Evolutionary conservation across 2,888 invertebrate genomes (phyloP), one percentile per base, ranked within the genome.

Genomic region (Spodoptera littoralis): DNA sequence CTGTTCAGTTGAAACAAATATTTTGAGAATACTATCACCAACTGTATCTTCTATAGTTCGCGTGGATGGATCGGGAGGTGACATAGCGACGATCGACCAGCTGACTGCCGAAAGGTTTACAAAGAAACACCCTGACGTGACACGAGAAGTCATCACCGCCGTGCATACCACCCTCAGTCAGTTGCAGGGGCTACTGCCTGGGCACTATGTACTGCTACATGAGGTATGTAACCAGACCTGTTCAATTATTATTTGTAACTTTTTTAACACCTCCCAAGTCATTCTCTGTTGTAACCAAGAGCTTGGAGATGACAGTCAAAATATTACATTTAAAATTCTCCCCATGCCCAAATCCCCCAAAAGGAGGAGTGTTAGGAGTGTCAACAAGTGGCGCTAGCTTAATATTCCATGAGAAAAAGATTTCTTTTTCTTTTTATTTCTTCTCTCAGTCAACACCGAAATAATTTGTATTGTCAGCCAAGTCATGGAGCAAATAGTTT

Each of bases 401-500:
- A 18, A 18, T 18, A 18, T 18, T 18, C 1, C 1, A 18, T 18
- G 18, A 18, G 18, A 18, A 18, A 18, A 18, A 18, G 18, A 18
- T 18, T 18, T n/a, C n/a, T n/a, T n/a, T n/a, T 18, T 18, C 18
- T 18, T 18, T 18, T 2, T 18, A 18, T 2, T 0, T 2, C 18
- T 18, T 2, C 1, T 2, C 18, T 18, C 18, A 18, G 18, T 18
- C 18, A 18, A 18, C 18, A 18, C 18, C 1, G 18, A 11, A 24
- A 24, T 22, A 22, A 22, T 2, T 18, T 27, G 27, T 47, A 1
- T 11, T 24, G 22, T 1, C 82, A 93, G 93, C 76, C 85, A 0
- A 60, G 61, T 2, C 92, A 92, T 83, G 92, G 92, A 1, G 3
- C 56, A 1, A 91, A 93, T 82, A 91, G 88, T 0, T 53, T 93